Base-by-base conservation (phyloP, 1,140 invertebrate species). In the Drosophila ogumai region DNA sequence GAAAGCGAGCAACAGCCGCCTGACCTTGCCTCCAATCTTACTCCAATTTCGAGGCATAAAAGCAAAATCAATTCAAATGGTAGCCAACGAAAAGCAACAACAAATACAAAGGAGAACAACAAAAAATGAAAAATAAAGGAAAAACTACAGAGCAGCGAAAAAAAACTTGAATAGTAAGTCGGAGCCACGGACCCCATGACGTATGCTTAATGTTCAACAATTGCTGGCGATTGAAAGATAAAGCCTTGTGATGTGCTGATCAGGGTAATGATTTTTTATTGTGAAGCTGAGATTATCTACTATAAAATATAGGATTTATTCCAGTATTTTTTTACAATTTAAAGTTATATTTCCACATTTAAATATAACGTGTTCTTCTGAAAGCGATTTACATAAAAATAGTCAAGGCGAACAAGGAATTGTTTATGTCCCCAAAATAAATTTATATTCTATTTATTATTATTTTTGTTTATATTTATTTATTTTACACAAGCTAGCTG, bases 61-160 rank as follows among this genome's bases (percentile, higher is more conserved):
- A 54, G 66, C 66, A 46, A 57, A 79, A 79, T 73, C 75, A 79
- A 79, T 73, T 79, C 60, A 79, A 61, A 73, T 77, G 66, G 58
- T 71, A 77, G 59, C 44, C 38, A 55, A 28, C 56, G 52, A 13
- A 38, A 22, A 44, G 31, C 17, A 55, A 22, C 34, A 38, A 38
- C 52, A 34, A 13, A 13, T 1, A 49, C 31, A 49, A n/a, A 3
- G 0, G 17, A 13, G 10, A 71, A 31, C 25, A 28, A 28, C 6
- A 17, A 49, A 31, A 17, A 41, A 25, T 17, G 19, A 10, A 58
- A 58, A 56, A 57, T 54, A 67, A 54, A 52, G 31, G 31, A 67
- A 66, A 66, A 66, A 36, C 63, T 36, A 31, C 17, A 22, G 36
- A 46, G 8, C 38, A 6, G n/a, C n/a, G 44, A 46, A 2, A 9